These are phyloP conservation scores for Hydrolagus colliei DNA, from an alignment of 2,797 vertebrate genomes.

Conservation along the genomic window DNA sequence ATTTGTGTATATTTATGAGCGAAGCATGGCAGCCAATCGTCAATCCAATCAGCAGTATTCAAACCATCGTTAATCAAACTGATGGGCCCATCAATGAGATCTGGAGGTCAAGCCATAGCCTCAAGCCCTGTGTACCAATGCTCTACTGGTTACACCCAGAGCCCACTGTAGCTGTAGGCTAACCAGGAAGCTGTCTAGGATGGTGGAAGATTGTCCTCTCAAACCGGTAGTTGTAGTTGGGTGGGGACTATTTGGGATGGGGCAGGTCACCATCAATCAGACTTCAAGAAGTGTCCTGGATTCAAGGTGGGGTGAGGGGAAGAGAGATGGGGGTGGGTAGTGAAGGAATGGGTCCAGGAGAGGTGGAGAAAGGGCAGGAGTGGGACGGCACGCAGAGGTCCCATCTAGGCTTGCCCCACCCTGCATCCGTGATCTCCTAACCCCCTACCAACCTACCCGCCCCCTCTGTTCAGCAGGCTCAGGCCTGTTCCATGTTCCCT, in stretches of 20 bases:
- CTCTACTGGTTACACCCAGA: background rate
- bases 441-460: too few relatives aligned
- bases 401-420: background rate
- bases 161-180: background rate
- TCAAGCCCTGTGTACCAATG: too few relatives aligned
- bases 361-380: background rate
- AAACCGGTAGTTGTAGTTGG: background rate
- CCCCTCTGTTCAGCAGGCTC: too few relatives aligned
- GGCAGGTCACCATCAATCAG: too few relatives aligned
- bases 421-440: too few relatives aligned
- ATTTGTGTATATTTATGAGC: too few relatives aligned
- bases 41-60: too few relatives aligned
- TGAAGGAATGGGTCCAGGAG: background rate
- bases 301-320: background rate
- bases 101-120: too few relatives aligned
- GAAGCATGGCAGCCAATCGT: too few relatives aligned
- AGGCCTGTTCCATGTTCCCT: too few relatives aligned
- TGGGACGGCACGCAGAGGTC: background rate
- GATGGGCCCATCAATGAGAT: too few relatives aligned
- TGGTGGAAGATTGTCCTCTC: background rate
- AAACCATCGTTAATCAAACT: too few relatives aligned
- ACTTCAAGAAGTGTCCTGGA: background rate
- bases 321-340: background rate
- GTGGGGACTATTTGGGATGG: background rate
- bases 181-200: background rate